Conservation (phyloP, 2,797 vertebrate species). For the Hapalemur alaotrensis region DNA sequence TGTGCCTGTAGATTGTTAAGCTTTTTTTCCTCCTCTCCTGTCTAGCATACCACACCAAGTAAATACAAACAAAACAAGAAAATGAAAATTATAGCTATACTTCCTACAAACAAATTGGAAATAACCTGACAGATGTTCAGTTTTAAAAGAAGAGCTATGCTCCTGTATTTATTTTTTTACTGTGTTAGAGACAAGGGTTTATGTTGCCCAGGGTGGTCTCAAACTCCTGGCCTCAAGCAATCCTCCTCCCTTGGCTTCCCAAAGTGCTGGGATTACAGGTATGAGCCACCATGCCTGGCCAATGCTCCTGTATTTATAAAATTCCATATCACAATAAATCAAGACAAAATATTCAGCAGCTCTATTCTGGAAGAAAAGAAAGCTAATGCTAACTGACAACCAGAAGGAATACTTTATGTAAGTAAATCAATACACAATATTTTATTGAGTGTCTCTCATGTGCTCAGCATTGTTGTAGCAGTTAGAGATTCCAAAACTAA, state of each 20-base stretch:
- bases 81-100: neutral
- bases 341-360: slow-evolving; percentile 20
- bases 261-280: neutral
- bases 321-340: neutral
- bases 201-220: neutral
- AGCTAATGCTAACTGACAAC: neutral
- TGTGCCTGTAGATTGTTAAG: neutral
- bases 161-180: neutral
- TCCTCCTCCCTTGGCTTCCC: neutral
- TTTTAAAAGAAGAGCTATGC: neutral
- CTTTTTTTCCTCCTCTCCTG: neutral
- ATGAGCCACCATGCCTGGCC: neutral
- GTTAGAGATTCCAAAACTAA: neutral
- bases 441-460: neutral
- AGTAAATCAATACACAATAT: neutral
- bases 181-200: neutral
- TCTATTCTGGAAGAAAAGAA: slow-evolving; percentile 5
- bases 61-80: slow-evolving; percentile 14
- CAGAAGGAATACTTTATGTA: neutral
- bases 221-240: neutral
- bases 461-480: neutral
- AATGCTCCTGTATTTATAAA: neutral
- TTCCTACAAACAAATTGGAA: neutral
- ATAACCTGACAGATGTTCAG: neutral
- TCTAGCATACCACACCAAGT: neutral